Percentiles rank a stretch among this genome's conserved stretches.
phyloP scores from a whole-genome alignment of 2,888 invertebrate species.

The Lamellibrachia columna region DNA sequence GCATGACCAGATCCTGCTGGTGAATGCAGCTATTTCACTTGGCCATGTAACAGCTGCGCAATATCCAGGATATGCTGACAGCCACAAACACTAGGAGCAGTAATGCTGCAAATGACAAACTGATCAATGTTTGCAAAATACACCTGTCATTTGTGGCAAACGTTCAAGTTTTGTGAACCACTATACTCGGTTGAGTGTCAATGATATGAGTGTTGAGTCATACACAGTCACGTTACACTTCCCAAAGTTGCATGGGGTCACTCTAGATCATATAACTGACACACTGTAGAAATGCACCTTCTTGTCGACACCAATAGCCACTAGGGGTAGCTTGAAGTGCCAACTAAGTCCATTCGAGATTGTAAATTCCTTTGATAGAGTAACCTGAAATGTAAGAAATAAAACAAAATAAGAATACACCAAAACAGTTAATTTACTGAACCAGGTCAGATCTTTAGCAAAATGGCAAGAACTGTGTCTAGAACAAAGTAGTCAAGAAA shows the following conservation, averaged over 20 bases:
- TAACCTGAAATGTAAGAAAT: conserved; percentile 26
- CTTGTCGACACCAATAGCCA: conserved; percentile 59
- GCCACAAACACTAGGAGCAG: not conserved
- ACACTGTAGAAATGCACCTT: conserved; percentile 51
- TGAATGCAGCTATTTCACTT: not conserved
- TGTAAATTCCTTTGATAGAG: conserved; percentile 35
- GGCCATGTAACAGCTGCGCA: not conserved
- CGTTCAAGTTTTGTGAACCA: too few species aligned
- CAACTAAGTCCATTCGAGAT: conserved; percentile 42
- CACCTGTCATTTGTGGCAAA: too few species aligned
- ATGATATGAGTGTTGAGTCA: not conserved
- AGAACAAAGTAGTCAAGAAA: not conserved
- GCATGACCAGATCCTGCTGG: not conserved
- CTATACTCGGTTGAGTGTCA: too few species aligned
- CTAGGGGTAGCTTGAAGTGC: conserved; percentile 56
- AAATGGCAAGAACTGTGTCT: not conserved
- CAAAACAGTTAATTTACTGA: not conserved
- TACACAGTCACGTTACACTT: not conserved
- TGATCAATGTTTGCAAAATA: too few species aligned
- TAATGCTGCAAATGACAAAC: not conserved
- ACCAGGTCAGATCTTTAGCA: not conserved
- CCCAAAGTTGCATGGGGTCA: not conserved
- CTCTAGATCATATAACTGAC: conserved; percentile 28
- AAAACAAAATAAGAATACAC: not conserved
- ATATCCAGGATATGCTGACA: not conserved